Evolutionary conservation across 2,797 vertebrate genomes (phyloP).

Genomic region (Neomorphus geoffroyi): DNA sequence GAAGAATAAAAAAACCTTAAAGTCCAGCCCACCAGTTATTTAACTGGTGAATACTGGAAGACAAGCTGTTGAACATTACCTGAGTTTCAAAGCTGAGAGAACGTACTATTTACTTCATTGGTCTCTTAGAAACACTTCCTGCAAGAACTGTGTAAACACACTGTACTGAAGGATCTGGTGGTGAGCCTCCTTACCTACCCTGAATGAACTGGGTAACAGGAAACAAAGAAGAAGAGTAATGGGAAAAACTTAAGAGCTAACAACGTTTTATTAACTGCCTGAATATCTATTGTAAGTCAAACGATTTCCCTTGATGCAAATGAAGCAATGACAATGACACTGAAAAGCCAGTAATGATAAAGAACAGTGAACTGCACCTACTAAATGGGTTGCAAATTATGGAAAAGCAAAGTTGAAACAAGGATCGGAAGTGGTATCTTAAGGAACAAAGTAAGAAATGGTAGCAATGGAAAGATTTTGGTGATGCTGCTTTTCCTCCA

Average conservation of each 20-base stretch:
- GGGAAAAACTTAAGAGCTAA: neutral
- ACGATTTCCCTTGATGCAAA: neutral
- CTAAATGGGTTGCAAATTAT: neutral
- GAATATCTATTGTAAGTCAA: neutral
- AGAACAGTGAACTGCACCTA: neutral
- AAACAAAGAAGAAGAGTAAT: neutral
- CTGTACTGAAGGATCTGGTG: neutral
- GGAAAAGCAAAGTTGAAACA: neutral
- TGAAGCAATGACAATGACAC: neutral
- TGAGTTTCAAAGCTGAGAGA: neutral
- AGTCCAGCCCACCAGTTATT: neutral
- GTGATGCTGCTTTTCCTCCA: neutral
- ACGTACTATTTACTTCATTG: neutral
- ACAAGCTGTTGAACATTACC: neutral
- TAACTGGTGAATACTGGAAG: neutral
- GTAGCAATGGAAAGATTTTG: neutral
- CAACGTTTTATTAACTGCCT: rapidly evolving
- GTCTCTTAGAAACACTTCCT: neutral
- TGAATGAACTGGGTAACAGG: neutral
- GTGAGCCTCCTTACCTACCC: neutral
- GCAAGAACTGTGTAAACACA: neutral
- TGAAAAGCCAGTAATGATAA: neutral
- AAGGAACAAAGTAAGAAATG: neutral
- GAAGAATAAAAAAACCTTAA: neutral
- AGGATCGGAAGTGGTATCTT: neutral